A percentile compares a stretch with the other conserved stretches of the same genome.
These are phyloP conservation scores for Sarotherodon lohbergeri DNA, from an alignment of 2,113 vertebrate species.

Conservation along the genomic window DNA sequence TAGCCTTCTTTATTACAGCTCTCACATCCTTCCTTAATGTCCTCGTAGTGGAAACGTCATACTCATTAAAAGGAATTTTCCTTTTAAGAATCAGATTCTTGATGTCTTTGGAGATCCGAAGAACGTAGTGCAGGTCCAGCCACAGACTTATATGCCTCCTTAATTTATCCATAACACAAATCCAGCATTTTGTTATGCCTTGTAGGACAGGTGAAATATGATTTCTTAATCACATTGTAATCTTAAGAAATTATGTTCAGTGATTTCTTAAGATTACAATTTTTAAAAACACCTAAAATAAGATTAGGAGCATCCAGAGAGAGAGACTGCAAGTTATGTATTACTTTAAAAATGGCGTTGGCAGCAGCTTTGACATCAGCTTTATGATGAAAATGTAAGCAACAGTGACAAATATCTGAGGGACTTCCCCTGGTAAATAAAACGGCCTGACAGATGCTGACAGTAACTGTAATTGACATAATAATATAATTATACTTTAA, in stretches of 20 bases:
- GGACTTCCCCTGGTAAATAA: too few species aligned
- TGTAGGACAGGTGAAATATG: not conserved
- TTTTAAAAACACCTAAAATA: rapidly evolving
- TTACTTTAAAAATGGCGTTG: too few species aligned
- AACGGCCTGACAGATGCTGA: too few species aligned
- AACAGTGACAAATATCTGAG: too few species aligned
- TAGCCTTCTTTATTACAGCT: not conserved
- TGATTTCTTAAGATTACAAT: not conserved
- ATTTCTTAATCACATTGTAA: rapidly evolving
- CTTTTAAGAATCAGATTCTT: not conserved
- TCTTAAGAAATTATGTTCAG: not conserved
- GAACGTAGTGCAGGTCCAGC: not conserved
- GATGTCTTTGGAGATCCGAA: not conserved
- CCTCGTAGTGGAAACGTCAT: not conserved
- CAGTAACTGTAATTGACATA: too few species aligned
- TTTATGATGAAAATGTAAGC: too few species aligned
- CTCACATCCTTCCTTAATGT: not conserved
- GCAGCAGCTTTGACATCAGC: too few species aligned
- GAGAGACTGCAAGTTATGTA: too few species aligned
- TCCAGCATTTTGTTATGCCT: rapidly evolving
- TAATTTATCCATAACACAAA: rapidly evolving
- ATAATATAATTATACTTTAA: too few species aligned
- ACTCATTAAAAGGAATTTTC: not conserved
- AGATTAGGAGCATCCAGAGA: not conserved
- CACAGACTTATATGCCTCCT: not conserved